Evolutionary conservation across 2,797 vertebrate genomes (phyloP).

Genomic region (Gadopsis marmoratus): DNA sequence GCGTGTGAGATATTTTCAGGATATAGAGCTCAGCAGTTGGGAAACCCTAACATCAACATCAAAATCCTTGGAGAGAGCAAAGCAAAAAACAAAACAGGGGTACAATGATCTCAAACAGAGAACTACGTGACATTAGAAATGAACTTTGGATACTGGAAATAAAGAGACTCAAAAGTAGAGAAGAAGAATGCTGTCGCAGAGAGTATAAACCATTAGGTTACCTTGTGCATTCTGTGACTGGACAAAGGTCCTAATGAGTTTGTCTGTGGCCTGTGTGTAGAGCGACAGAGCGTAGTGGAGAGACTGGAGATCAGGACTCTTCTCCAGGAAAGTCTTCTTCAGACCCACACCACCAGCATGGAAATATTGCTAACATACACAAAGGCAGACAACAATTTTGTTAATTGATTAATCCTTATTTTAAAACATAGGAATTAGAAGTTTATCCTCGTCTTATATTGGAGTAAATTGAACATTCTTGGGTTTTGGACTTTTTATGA

Average conservation of each 20-base stretch:
- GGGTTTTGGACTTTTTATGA: background rate
- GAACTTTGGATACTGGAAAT: conserved; percentile 16
- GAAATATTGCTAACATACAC: conserved; percentile 93
- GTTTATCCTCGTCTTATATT: background rate
- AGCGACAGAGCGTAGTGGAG: conserved; percentile 97
- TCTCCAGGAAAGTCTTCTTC: conserved; percentile 99
- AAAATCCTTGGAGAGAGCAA: conserved; percentile 24
- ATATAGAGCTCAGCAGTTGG: conserved; percentile 34
- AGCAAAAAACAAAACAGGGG: no score
- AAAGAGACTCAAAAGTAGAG: conserved; percentile 20
- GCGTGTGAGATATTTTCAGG: conserved; percentile 36
- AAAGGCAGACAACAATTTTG: background rate
- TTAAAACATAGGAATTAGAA: background rate
- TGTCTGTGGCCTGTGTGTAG: conserved; percentile 98
- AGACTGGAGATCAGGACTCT: conserved; percentile 96
- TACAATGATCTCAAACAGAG: conserved; percentile 14
- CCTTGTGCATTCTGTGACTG: conserved; percentile 96
- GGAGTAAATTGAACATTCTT: background rate
- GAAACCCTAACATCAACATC: conserved; percentile 32
- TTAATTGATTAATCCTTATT: background rate
- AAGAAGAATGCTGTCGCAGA: background rate
- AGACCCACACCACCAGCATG: conserved; percentile 97
- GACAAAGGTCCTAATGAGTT: conserved; percentile 98
- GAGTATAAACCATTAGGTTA: conserved; percentile 68
- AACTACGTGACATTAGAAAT: conserved; percentile 22